Conservation (phyloP, 2,888 invertebrate genomes). For the Gastracanthus pulcherrimus region DNA sequence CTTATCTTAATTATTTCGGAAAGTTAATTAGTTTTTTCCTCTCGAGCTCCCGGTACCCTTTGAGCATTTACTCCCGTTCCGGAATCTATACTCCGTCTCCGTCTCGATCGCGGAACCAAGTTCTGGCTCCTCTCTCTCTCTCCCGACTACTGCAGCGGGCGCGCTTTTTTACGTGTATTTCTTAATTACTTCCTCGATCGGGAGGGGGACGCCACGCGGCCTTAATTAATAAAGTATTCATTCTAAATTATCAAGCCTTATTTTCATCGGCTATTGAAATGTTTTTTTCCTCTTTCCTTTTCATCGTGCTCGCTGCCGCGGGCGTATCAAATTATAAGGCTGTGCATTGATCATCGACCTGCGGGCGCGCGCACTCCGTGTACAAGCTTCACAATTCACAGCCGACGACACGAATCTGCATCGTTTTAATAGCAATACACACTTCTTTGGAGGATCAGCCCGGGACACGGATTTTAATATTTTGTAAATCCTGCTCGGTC, state of each 20-base stretch:
- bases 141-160: background rate
- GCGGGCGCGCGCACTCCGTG: background rate
- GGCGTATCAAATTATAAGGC: slow-evolving; percentile 7
- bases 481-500: background rate
- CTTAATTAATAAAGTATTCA: slow-evolving; percentile 56
- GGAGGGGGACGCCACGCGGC: background rate
- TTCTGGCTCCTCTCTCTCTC: background rate
- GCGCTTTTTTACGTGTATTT: slow-evolving; percentile 36
- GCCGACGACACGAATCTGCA: background rate
- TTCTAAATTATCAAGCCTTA: slow-evolving; percentile 35
- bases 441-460: slow-evolving; percentile 17
- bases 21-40: slow-evolving; percentile 76
- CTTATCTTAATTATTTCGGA: slow-evolving; percentile 76
- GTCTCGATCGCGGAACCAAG: slow-evolving; percentile 24
- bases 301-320: slow-evolving; percentile 9
- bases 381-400: background rate
- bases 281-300: too few relatives aligned
- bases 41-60: slow-evolving; percentile 64
- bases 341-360: background rate
- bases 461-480: slow-evolving; percentile 24
- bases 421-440: slow-evolving; percentile 11
- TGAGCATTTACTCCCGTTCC: slow-evolving; percentile 63
- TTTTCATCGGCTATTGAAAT: slow-evolving; percentile 49
- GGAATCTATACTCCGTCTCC: slow-evolving; percentile 50
- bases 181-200: slow-evolving; percentile 57